Percentiles rank a stretch among this genome's conserved stretches.
Evolutionary conservation across 2,113 vertebrate species (phyloP).

Genomic region (Esox niger): DNA sequence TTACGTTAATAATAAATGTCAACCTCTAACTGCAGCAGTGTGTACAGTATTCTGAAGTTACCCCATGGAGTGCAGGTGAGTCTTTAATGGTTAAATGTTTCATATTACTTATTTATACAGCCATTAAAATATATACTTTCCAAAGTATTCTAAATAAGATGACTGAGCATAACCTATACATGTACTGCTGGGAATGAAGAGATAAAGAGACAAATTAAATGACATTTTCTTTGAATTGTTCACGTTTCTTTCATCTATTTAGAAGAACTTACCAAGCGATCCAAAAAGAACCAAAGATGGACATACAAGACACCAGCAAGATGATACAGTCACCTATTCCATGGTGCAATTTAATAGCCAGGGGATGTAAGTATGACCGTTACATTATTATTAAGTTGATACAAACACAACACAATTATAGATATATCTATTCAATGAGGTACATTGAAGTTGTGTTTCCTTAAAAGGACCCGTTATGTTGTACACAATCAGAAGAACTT

Average conservation of each 20-base stretch:
- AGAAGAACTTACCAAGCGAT: constrained; percentile 20
- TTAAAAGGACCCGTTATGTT: no score
- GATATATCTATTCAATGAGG: no score
- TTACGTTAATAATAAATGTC: constrained; percentile 28
- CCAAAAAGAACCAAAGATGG: constrained; percentile 13
- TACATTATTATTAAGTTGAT: neutral
- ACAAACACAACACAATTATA: no score
- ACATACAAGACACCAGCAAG: neutral
- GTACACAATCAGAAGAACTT: no score
- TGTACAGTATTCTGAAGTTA: constrained; percentile 42
- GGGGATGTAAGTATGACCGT: constrained; percentile 37
- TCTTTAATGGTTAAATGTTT: neutral
- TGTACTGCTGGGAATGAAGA: neutral
- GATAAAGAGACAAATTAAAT: constrained; percentile 27
- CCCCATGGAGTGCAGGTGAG: constrained; percentile 33
- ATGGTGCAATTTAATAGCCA: constrained; percentile 39
- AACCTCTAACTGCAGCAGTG: neutral
- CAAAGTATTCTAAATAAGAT: no score
- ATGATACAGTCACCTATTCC: constrained; percentile 44
- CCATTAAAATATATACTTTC: no score
- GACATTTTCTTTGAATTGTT: constrained; percentile 24
- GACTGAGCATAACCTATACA: neutral
- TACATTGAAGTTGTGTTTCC: no score
- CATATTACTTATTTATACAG: no score
- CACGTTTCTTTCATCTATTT: constrained; percentile 11